These are phyloP conservation scores for Alcis repandata DNA, from an alignment of 2,888 invertebrate genomes.

Conservation along the genomic window DNA sequence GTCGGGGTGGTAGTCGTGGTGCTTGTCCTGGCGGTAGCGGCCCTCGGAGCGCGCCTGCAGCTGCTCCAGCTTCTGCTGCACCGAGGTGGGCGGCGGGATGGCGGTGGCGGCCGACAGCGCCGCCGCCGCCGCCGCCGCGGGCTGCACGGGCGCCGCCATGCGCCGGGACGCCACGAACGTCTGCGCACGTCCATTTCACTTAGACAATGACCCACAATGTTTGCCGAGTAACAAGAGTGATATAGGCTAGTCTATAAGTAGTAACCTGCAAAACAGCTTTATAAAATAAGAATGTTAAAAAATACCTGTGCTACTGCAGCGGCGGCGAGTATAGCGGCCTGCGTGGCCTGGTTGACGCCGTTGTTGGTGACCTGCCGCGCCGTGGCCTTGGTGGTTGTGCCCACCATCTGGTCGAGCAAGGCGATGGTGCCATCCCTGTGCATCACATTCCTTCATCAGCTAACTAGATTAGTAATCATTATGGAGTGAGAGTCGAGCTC, in stretches of 20 bases:
- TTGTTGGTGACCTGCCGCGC: conserved; percentile 71
- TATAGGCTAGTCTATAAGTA: too few species aligned
- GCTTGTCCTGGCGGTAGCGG: conserved; percentile 64
- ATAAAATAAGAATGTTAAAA: too few species aligned
- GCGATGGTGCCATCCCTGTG: conserved; percentile 82
- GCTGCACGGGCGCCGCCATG: conserved; percentile 82
- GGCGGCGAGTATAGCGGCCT: conserved; percentile 86
- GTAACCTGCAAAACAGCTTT: too few species aligned
- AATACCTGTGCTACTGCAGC: conserved; percentile 86
- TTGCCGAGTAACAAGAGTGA: too few species aligned
- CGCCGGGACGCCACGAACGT: conserved; percentile 82
- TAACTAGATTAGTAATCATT: neutral
- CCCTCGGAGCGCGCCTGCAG: conserved; percentile 77
- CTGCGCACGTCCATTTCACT: too few species aligned
- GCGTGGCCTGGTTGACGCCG: conserved; percentile 80
- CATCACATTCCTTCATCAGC: neutral
- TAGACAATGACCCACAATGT: too few species aligned
- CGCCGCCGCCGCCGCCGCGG: conserved; percentile 81
- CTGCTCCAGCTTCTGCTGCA: conserved; percentile 82
- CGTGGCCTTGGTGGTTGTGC: conserved; percentile 82
- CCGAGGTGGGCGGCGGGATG: conserved; percentile 81
- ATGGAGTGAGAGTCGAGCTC: too few species aligned
- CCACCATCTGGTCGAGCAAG: conserved; percentile 84
- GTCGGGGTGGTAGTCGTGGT: conserved; percentile 65
- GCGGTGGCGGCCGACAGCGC: conserved; percentile 82